Percentiles rank a stretch among this genome's conserved stretches.
These are phyloP conservation scores for Cottoperca gobio DNA, from an alignment of 2,797 vertebrate genomes.

Conservation along the genomic window DNA sequence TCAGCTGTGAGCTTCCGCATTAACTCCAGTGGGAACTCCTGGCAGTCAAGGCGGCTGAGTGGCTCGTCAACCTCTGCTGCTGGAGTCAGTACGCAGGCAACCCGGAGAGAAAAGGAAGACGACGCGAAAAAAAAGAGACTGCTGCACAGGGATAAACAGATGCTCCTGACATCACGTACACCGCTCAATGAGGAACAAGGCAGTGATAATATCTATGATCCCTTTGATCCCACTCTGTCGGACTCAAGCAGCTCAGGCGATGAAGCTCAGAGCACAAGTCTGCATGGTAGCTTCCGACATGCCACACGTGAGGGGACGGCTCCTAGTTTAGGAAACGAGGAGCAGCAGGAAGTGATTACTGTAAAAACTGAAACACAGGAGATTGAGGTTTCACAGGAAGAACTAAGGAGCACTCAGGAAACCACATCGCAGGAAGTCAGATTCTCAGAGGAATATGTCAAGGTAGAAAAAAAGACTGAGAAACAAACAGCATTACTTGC, in stretches of 20 bases:
- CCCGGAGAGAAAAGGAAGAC: slow-evolving; percentile 83
- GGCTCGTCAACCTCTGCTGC: slow-evolving; percentile 59
- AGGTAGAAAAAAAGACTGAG: slow-evolving; percentile 60
- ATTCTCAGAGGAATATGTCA: slow-evolving; percentile 19
- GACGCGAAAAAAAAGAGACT: slow-evolving; percentile 77
- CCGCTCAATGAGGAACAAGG: slow-evolving; percentile 81
- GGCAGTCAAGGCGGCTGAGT: slow-evolving; percentile 83
- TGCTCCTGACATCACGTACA: slow-evolving; percentile 65
- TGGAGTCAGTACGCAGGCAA: slow-evolving; percentile 74
- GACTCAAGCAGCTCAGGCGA: slow-evolving; percentile 88
- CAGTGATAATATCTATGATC: slow-evolving; percentile 93
- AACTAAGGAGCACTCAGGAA: slow-evolving; percentile 39
- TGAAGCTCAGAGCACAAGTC: slow-evolving; percentile 59
- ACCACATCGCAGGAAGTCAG: slow-evolving; percentile 10
- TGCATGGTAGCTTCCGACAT: slow-evolving; percentile 22
- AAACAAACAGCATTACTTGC: slow-evolving; percentile 30
- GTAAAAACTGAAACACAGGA: slow-evolving; percentile 65
- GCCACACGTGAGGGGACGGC: slow-evolving; percentile 3
- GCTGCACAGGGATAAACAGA: slow-evolving; percentile 76
- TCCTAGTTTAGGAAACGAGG: slow-evolving; percentile 23
- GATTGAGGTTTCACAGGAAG: slow-evolving; percentile 41
- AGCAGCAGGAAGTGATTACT: slow-evolving; percentile 27
- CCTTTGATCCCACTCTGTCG: slow-evolving; percentile 95
- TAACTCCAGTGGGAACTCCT: slow-evolving; percentile 90
- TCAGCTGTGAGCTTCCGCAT: slow-evolving; percentile 93